Conservation (phyloP, 2,888 invertebrate genomes). For the Cepaea hortensis region DNA sequence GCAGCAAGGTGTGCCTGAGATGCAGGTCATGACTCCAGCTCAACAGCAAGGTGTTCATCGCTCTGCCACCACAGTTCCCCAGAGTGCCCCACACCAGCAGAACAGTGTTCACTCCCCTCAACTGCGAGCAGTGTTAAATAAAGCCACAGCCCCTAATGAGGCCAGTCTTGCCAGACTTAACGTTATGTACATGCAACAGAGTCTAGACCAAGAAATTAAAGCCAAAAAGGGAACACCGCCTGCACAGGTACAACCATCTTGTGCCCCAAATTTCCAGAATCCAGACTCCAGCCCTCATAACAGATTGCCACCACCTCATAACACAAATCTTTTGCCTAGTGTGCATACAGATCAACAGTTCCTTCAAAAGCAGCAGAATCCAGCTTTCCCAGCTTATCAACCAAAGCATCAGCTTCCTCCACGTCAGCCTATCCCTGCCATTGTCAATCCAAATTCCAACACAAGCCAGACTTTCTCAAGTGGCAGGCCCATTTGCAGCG, state of each 20-base stretch:
- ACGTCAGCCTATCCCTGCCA: constrained; percentile 40
- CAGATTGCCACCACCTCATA: constrained; percentile 21
- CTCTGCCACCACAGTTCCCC: not conserved
- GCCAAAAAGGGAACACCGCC: constrained; percentile 33
- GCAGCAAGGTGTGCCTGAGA: constrained; percentile 11
- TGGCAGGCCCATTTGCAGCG: constrained; percentile 42
- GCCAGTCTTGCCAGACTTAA: constrained; percentile 39
- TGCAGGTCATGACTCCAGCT: not conserved
- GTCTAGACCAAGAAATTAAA: constrained; percentile 39
- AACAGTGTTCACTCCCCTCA: not conserved
- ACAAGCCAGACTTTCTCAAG: constrained; percentile 4
- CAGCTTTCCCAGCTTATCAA: constrained; percentile 25
- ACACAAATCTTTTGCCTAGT: not conserved
- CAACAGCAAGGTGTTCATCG: not conserved
- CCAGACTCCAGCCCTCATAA: not conserved
- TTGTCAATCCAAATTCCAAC: constrained; percentile 24
- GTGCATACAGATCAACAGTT: not conserved
- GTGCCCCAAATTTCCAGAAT: not conserved
- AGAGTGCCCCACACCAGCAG: constrained; percentile 9
- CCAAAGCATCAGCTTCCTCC: constrained; percentile 41
- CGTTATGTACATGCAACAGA: constrained; percentile 46
- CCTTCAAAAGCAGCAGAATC: constrained; percentile 35
- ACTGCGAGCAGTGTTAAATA: not conserved
- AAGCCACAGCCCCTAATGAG: constrained; percentile 34
- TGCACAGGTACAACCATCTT: not conserved